These are phyloP conservation scores for Smutsia temminckii DNA, from an alignment of 2,797 vertebrate species.

Conservation along the genomic window DNA sequence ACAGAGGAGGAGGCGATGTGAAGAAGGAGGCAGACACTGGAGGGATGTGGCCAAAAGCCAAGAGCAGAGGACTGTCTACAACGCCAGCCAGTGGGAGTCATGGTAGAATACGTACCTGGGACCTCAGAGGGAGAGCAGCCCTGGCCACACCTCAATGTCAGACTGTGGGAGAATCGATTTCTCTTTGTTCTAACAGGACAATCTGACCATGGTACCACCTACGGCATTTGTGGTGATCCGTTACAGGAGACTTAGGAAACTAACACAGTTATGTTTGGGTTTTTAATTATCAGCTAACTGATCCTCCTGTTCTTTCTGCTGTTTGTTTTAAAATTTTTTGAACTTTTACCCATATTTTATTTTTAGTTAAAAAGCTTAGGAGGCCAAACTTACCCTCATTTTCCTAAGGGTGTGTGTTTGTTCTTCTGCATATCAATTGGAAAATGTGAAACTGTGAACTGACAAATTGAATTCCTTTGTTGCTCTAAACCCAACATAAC, in stretches of 20 bases:
- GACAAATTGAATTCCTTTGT: background rate
- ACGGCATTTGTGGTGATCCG: background rate
- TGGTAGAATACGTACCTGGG: background rate
- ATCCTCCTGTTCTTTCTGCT: background rate
- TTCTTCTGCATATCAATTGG: background rate
- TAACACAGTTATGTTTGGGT: background rate
- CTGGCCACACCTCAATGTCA: background rate
- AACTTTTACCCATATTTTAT: background rate
- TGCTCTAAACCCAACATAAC: background rate
- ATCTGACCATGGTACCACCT: too few relatives aligned
- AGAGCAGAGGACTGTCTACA: background rate
- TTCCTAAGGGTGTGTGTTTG: background rate
- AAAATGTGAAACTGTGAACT: background rate
- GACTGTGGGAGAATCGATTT: background rate
- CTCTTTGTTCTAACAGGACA: background rate
- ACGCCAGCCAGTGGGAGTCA: background rate
- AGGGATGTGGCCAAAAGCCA: background rate
- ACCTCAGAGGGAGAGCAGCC: background rate
- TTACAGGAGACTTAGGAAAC: background rate
- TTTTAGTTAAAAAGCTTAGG: background rate
- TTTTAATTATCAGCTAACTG: background rate
- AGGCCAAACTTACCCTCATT: conserved; percentile 3
- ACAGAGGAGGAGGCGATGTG: background rate
- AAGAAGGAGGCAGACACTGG: background rate
- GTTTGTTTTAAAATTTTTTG: background rate